These are phyloP conservation scores for Zophobas atratus DNA, from an alignment of 1,140 invertebrate species.

Conservation along the genomic window DNA sequence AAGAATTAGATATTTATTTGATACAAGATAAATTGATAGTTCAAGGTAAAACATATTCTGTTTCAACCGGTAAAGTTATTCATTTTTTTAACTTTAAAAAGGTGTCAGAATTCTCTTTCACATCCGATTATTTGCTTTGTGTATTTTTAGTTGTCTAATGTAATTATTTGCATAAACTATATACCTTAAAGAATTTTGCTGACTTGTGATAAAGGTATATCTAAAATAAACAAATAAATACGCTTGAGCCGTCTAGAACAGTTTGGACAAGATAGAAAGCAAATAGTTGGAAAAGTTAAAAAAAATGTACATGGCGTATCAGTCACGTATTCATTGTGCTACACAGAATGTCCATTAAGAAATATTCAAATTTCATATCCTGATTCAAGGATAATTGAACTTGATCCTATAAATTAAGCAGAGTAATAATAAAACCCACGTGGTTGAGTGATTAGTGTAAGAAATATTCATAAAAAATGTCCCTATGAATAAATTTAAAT, in stretches of 20 bases:
- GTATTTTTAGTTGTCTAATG: constrained; percentile 33
- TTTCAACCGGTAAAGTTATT: constrained; percentile 21
- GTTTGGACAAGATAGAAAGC: constrained; percentile 38
- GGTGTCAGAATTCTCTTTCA: constrained; percentile 13
- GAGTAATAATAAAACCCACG: constrained; percentile 35
- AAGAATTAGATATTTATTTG: constrained; percentile 45
- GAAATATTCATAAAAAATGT: constrained; percentile 37
- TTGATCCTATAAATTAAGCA: constrained; percentile 45
- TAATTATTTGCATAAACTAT: constrained; percentile 34
- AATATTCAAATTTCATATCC: constrained; percentile 48
- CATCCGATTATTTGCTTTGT: constrained; percentile 11
- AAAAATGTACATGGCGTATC: constrained; percentile 11
- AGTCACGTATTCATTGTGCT: constrained; percentile 17
- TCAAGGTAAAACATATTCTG: constrained; percentile 38
- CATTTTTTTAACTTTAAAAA: constrained; percentile 7
- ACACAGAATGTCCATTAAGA: constrained; percentile 45
- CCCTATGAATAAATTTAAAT: constrained; percentile 48
- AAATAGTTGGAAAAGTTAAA: constrained; percentile 25
- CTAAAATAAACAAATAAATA: constrained; percentile 27
- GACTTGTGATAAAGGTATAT: constrained; percentile 24
- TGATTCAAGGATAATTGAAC: constrained; percentile 48
- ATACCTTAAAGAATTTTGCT: constrained; percentile 31
- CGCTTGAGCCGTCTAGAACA: constrained; percentile 3
- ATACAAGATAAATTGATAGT: constrained; percentile 47
- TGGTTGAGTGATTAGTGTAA: constrained; percentile 29